phyloP scores from a whole-genome alignment of 2,888 invertebrate genomes.

The Lissonota sp. region DNA sequence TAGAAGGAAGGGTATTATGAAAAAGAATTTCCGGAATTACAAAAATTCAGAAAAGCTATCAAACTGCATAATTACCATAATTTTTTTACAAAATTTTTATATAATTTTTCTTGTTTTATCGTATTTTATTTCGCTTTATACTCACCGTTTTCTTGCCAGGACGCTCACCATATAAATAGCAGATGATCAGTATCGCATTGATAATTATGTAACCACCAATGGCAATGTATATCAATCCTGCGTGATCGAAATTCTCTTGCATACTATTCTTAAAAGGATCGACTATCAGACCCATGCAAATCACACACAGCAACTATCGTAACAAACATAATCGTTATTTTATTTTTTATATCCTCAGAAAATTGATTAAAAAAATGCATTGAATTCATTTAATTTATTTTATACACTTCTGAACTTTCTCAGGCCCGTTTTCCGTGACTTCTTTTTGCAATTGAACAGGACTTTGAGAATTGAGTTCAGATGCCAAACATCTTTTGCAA shows the following conservation, averaged over 20 bases:
- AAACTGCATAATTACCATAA: background rate
- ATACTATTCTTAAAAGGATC: constrained; percentile 86
- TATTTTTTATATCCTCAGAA: background rate
- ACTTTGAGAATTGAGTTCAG: background rate
- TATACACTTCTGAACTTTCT: no score
- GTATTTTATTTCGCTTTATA: background rate
- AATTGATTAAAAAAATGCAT: background rate
- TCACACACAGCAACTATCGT: constrained; percentile 86
- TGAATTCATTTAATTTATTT: background rate
- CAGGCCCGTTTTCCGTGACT: no score
- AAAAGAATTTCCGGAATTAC: background rate
- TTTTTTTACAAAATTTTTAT: background rate
- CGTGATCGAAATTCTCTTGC: constrained; percentile 85
- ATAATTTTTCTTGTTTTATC: background rate
- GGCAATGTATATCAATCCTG: constrained; percentile 88
- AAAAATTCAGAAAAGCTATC: background rate
- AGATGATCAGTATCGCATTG: constrained; percentile 86
- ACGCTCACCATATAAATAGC: constrained; percentile 86
- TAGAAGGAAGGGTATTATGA: background rate
- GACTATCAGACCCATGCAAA: constrained; percentile 87
- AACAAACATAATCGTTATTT: constrained; percentile 41
- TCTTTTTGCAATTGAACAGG: background rate
- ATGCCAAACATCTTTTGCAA: background rate
- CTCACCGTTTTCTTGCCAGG: constrained; percentile 86
- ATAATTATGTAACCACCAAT: constrained; percentile 88